phyloP scores from a whole-genome alignment of 2,113 vertebrate species.

The Oenanthe melanoleuca region DNA sequence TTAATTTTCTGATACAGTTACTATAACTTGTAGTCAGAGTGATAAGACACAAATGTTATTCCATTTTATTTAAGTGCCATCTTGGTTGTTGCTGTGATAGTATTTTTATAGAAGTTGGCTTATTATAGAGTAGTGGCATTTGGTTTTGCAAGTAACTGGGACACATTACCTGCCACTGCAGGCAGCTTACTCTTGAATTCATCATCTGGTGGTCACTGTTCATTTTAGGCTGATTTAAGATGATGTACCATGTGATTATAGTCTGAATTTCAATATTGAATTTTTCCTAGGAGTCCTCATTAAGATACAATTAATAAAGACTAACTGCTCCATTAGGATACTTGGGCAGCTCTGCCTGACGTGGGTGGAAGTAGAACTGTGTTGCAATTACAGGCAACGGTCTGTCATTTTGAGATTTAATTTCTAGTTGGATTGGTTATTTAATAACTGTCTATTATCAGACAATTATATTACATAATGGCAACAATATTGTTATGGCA shows the following conservation, averaged over 20 bases:
- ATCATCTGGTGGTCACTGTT: background rate
- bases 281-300: background rate
- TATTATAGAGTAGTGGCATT: background rate
- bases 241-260: background rate
- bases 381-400: conserved; percentile 14
- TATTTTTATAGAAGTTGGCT: background rate
- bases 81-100: background rate
- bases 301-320: conserved; percentile 33
- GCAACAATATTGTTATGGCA: background rate
- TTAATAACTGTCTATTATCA: background rate
- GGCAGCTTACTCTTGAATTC: background rate
- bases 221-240: background rate
- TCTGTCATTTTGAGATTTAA: background rate
- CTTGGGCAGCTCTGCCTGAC: background rate
- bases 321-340: background rate
- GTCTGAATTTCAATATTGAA: background rate
- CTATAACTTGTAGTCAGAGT: background rate
- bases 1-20: background rate
- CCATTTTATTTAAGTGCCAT: background rate
- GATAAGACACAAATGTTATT: background rate
- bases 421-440: conserved; percentile 15
- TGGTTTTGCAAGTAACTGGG: background rate
- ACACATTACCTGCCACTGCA: background rate
- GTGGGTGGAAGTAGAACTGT: background rate
- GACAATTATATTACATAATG: background rate